Conservation (phyloP, 23 tunicate genomes). For the Oikopleura dioica region DNA sequence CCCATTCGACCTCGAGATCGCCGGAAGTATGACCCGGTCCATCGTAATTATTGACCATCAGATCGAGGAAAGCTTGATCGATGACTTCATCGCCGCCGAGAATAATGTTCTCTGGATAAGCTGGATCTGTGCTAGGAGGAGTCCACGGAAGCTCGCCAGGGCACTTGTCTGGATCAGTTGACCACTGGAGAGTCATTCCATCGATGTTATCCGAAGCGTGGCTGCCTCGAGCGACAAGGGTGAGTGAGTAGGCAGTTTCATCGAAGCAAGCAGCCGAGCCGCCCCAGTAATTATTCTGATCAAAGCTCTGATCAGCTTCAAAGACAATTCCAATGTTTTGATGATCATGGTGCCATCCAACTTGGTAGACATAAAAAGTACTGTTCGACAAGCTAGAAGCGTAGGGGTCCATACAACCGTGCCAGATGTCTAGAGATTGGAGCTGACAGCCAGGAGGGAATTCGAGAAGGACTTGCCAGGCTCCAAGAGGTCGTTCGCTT, state of each 20-base stretch:
- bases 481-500: constrained; percentile 15
- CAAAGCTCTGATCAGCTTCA: background rate
- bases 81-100: constrained; percentile 1
- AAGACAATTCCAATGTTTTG: background rate
- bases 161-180: constrained; percentile 4
- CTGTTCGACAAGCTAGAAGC: background rate
- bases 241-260: background rate
- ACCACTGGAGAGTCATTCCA: constrained; percentile 5
- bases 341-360: constrained; percentile 8
- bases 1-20: constrained; percentile 3
- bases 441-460: constrained; percentile 31
- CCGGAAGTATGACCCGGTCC: background rate
- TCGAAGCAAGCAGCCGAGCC: background rate
- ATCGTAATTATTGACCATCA: constrained; percentile 7
- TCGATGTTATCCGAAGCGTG: constrained; percentile 2
- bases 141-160: background rate
- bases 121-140: background rate
- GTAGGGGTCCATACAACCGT: constrained; percentile 25
- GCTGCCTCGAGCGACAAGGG: too few species aligned
- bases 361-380: background rate
- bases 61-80: constrained; percentile 5
- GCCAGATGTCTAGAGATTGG: constrained; percentile 29
- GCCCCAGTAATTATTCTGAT: background rate
- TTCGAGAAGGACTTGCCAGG: constrained; percentile 23
- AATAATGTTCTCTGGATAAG: background rate